Conservation (phyloP, 2,797 vertebrate genomes). For the Ceryle rudis region DNA sequence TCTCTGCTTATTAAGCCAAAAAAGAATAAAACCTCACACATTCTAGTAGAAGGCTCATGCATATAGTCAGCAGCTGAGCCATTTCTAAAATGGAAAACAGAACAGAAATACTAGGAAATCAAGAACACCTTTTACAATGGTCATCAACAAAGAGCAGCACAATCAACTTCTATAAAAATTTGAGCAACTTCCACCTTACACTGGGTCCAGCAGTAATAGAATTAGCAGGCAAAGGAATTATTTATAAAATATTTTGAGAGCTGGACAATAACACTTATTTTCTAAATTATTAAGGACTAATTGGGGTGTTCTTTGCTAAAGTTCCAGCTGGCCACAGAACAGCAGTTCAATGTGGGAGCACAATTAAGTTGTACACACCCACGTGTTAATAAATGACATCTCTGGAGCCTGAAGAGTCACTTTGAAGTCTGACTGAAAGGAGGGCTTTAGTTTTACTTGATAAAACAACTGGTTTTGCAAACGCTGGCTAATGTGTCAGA, state of each 20-base stretch:
- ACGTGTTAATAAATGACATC: not conserved
- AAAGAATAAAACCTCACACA: fast-evolving
- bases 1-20: not conserved
- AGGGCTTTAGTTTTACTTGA: not conserved
- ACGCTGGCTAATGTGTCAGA: not conserved
- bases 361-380: not conserved
- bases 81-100: not conserved
- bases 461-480: not conserved
- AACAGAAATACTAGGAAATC: not conserved
- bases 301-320: not conserved
- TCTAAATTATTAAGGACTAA: not conserved
- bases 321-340: not conserved
- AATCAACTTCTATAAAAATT: not conserved
- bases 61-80: not conserved
- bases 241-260: not conserved
- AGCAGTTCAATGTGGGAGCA: not conserved
- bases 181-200: not conserved
- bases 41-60: not conserved
- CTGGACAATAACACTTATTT: not conserved
- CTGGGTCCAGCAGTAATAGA: not conserved
- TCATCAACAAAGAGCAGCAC: not conserved
- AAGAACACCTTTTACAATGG: not conserved
- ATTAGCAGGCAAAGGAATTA: not conserved
- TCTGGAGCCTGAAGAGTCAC: not conserved
- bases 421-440: not conserved